A percentile compares a stretch with the other conserved stretches of the same genome.
Evolutionary conservation across 2,113 vertebrate genomes (phyloP).

Genomic region (Andinoacara biseriatus): DNA sequence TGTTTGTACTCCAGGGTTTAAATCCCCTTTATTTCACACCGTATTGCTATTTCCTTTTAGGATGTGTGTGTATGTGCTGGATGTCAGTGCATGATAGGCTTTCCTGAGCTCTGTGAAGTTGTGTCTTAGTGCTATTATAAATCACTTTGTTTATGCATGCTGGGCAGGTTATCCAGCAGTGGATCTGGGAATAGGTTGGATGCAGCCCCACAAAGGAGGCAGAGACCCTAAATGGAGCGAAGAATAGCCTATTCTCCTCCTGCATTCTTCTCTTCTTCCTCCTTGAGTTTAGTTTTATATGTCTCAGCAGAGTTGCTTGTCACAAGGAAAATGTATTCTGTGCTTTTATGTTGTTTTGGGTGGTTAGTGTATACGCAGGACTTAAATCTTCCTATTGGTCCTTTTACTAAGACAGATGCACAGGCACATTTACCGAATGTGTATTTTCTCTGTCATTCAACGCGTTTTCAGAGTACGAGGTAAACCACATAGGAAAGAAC

Average conservation of each 20-base stretch:
- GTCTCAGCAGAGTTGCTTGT: constrained; percentile 29
- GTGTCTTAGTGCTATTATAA: constrained; percentile 32
- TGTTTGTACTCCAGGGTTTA: constrained; percentile 38
- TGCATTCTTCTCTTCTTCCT: not conserved
- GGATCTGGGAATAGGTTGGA: constrained; percentile 50
- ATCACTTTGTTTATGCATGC: constrained; percentile 47
- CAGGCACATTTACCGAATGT: not conserved
- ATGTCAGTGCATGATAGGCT: not conserved
- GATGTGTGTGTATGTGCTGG: not conserved
- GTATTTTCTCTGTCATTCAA: not conserved
- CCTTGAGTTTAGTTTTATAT: constrained; percentile 23
- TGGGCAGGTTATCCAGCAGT: constrained; percentile 37
- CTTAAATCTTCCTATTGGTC: not conserved
- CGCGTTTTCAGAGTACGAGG: not conserved
- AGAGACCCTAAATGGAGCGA: constrained; percentile 68
- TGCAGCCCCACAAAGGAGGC: constrained; percentile 15
- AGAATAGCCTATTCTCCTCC: constrained; percentile 14
- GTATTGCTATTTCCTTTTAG: constrained; percentile 5
- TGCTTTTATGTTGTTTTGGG: not conserved
- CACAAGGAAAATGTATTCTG: not conserved
- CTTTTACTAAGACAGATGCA: not conserved
- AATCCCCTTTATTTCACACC: constrained; percentile 35
- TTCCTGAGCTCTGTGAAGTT: constrained; percentile 14
- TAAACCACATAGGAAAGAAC: not conserved
- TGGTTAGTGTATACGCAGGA: not conserved